Base-by-base conservation (phyloP, 1,140 invertebrate genomes). In the Diorhabda carinulata region DNA sequence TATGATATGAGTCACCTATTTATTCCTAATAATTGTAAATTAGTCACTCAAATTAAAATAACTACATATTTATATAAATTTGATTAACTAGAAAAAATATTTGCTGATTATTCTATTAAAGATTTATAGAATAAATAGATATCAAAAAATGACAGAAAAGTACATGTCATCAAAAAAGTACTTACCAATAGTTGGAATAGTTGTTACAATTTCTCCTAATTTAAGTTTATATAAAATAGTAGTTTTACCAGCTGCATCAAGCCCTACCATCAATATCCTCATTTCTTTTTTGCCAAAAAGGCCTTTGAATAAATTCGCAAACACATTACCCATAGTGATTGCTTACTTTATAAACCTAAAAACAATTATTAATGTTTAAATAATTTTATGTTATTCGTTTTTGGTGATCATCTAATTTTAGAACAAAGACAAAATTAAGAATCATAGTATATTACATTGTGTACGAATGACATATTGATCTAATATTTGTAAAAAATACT, bases 201-300 rank as follows among this genome's bases (percentile, higher is more conserved):
- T 99, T 81, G 96, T 98, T 78, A 99, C 96, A 87, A 99, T 97
- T 93, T 99, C 97, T 82, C 97, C 97, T 87, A 99, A 90, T 90
- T 99, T 98, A 82, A 99, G 89, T 90, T 98, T 98, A 88, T 99
- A 98, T 85, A 99, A 88, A 85, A 99, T 99, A 85, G 97, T 99
- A 79, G 97, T 99, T 92, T 99, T 99, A 87, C 97, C 97, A 85
- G 97, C 97, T 79, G 96, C 96, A 89, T 99, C 97, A 75, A 99
- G 88, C 80, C 97, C 97, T 76, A 90, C 96, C 96, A 98, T 98
- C 83, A 98, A 88, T 90, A 97, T 97, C 86, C 95, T 92, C 95
- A 98, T 97, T 87, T 98, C 95, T 83, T 97, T 97, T 86, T 98
- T 98, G 86, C 95, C 96, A 86, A 98, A 97, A 73, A 98, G 92